Conservation (phyloP, 2,888 invertebrate genomes). For the Torymus auratus region DNA sequence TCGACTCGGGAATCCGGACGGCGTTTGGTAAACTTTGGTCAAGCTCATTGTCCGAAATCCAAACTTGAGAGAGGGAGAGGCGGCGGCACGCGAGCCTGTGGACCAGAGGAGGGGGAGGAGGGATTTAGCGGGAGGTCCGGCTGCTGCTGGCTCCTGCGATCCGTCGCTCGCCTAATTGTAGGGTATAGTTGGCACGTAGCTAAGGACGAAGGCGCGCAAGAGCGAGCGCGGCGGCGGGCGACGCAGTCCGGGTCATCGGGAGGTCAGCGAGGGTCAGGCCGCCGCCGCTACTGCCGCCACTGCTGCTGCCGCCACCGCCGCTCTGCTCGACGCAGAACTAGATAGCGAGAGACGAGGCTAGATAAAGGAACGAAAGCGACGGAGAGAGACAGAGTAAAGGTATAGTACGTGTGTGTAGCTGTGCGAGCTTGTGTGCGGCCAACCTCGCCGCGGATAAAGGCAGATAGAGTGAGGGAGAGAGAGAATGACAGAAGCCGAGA, state of each 20-base stretch:
- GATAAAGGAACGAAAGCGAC: constrained; percentile 9
- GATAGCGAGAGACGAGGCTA: constrained; percentile 37
- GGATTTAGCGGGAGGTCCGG: neutral
- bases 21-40: constrained; percentile 46
- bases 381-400: constrained; percentile 18
- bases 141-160: constrained; percentile 11
- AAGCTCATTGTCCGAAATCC: constrained; percentile 33
- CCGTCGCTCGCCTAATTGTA: constrained; percentile 52
- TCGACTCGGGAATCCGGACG: constrained; percentile 27
- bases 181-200: constrained; percentile 56
- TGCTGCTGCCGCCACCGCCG: constrained; percentile 9
- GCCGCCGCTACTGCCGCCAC: constrained; percentile 9
- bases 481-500: neutral
- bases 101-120: neutral
- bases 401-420: neutral
- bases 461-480: neutral
- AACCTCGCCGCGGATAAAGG: neutral
- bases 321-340: constrained; percentile 35
- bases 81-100: neutral
- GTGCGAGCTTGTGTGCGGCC: no score
- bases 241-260: constrained; percentile 53
- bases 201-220: constrained; percentile 36
- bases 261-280: constrained; percentile 56
- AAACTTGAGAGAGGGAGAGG: constrained; percentile 42
- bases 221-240: constrained; percentile 31